Conservation (phyloP, 2,888 invertebrate genomes). For the Ethmia dodecea region DNA sequence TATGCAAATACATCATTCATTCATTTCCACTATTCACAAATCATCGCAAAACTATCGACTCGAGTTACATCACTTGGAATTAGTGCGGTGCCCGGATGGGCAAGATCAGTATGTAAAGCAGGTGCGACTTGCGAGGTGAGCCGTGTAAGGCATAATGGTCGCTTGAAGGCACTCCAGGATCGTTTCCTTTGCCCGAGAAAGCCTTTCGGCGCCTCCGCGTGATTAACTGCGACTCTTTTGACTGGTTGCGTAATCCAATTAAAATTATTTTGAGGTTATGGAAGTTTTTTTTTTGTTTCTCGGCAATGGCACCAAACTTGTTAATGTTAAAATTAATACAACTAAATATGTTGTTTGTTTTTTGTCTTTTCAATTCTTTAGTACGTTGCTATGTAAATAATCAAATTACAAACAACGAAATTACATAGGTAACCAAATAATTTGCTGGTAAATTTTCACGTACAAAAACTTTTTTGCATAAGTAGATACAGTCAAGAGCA, state of each 20-base stretch:
- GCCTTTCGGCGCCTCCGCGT: constrained; percentile 28
- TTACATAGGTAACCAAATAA: too few relatives aligned
- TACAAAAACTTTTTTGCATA: too few relatives aligned
- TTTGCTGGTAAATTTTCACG: too few relatives aligned
- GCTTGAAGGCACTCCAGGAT: constrained; percentile 41
- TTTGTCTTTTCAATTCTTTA: too few relatives aligned
- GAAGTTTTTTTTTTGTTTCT: too few relatives aligned
- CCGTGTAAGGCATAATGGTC: constrained; percentile 53
- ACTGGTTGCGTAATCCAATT: constrained; percentile 15
- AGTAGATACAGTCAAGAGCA: too few relatives aligned
- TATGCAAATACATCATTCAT: too few relatives aligned
- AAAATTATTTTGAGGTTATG: constrained; percentile 4
- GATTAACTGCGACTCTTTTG: constrained; percentile 18
- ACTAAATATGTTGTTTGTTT: too few relatives aligned
- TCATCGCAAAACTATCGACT: constrained; percentile 15
- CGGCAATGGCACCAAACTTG: too few relatives aligned
- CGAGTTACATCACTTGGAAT: constrained; percentile 54
- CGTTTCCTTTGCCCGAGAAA: constrained; percentile 54
- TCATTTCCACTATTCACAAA: neutral
- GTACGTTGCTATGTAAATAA: too few relatives aligned
- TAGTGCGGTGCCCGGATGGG: constrained; percentile 50
- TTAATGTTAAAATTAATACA: too few relatives aligned
- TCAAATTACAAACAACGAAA: too few relatives aligned
- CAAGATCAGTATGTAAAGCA: constrained; percentile 70
- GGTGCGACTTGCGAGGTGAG: constrained; percentile 41